Percentiles rank a stretch among this genome's conserved stretches.
Conservation (phyloP, 2,797 vertebrate species). For the Eremophila alpestris region DNA sequence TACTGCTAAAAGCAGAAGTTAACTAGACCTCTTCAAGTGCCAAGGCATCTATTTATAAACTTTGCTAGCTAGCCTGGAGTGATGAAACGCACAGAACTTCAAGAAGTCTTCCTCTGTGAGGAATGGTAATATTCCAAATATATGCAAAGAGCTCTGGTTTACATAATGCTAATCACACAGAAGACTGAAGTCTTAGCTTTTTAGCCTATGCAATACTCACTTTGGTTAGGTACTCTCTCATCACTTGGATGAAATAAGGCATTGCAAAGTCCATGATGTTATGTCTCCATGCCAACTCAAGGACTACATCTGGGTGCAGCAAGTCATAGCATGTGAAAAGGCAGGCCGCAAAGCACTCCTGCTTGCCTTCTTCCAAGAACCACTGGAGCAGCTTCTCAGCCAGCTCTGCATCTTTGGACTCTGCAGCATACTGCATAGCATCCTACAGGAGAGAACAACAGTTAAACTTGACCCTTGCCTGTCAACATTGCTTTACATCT, state of each 20-base stretch:
- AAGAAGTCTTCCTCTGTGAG: not conserved
- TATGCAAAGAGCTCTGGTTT: not conserved
- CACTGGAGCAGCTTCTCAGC: constrained; percentile 89
- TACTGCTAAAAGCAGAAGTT: not conserved
- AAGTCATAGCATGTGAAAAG: constrained; percentile 90
- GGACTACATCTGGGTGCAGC: constrained; percentile 87
- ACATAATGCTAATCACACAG: not conserved
- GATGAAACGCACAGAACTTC: not conserved
- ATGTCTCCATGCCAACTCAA: constrained; percentile 91
- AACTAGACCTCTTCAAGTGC: not conserved
- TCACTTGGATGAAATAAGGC: constrained; percentile 94
- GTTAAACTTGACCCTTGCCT: not conserved
- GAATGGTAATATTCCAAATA: not conserved
- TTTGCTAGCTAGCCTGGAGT: not conserved
- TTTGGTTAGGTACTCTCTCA: constrained; percentile 90
- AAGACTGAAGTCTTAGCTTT: not conserved
- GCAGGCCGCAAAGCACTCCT: constrained; percentile 88
- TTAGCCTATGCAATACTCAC: constrained; percentile 67
- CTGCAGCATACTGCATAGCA: constrained; percentile 89
- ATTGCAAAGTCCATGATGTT: constrained; percentile 89
- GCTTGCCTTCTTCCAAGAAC: constrained; percentile 89
- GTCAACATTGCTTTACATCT: not conserved
- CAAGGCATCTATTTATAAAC: not conserved
- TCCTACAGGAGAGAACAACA: constrained; percentile 75
- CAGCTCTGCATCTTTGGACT: constrained; percentile 86